These are phyloP conservation scores for Petroica traversi DNA, from an alignment of 2,113 vertebrate species.

Conservation along the genomic window DNA sequence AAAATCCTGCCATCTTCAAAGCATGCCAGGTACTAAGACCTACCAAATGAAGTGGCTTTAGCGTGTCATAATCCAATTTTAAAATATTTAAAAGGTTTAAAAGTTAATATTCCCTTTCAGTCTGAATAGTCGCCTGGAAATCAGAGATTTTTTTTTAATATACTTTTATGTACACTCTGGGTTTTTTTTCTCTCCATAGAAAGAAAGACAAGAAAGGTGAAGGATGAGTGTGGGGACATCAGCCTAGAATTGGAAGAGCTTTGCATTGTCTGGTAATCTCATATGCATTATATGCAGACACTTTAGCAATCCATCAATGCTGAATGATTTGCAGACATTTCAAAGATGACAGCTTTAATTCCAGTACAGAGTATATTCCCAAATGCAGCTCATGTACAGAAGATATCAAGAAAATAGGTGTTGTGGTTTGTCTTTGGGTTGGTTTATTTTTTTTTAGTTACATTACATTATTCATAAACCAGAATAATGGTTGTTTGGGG, in stretches of 20 bases:
- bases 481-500: not conserved
- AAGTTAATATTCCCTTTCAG: not conserved
- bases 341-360: slow-evolving; percentile 41
- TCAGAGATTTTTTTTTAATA: not conserved
- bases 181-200: not conserved
- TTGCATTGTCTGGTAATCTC: not conserved
- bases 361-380: not conserved
- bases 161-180: not conserved
- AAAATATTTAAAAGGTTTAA: not conserved
- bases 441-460: not conserved
- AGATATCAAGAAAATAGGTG: not conserved
- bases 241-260: not conserved
- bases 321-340: slow-evolving; percentile 24
- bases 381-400: not conserved
- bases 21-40: not conserved
- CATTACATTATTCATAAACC: slow-evolving; percentile 7
- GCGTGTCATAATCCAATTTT: not conserved
- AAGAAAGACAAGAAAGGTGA: not conserved
- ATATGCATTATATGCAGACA: slow-evolving; percentile 22
- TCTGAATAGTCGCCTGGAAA: not conserved
- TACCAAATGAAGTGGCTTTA: not conserved
- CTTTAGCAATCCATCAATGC: not conserved
- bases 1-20: not conserved
- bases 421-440: not conserved
- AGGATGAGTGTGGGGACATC: not conserved